Base-by-base conservation (phyloP, 2,113 vertebrate genomes). In the Tetraodon nigroviridis region DNA sequence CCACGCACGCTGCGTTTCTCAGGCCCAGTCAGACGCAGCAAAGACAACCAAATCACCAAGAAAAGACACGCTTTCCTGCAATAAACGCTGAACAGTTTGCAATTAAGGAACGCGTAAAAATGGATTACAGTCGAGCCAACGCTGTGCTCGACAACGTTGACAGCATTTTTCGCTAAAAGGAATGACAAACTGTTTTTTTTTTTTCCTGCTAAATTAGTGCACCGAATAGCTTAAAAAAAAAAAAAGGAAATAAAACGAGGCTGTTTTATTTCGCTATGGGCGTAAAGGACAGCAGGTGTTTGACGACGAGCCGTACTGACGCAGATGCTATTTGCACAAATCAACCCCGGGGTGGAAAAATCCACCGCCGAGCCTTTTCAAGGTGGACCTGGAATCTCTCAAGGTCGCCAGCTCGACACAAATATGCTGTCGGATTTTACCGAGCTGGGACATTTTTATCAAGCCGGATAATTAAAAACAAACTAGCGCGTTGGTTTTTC, bases 271-370 rank as follows among this genome's bases (percentile, higher is more conserved):
- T 8, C 32, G 1, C 11, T 8, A 37, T 12, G 32, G 1, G 32
- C 32, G 29, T 32, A 32, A n/a, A 44, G 16, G 8, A 18, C 59
- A 60, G 32, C 42, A 27, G 0, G 20, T 0, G 21, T 37, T 20
- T 16, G 20, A 29, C 40, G 29, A 0, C 10, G 52, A 46, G n/a
- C 54, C 0, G 29, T 47, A 32, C 17, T 86, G 84, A 87, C 85
- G 86, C 84, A 88, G 77, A 60, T 77, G 46, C 46, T 27, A 70
- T 68, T 61, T 21, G 12, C 64, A 57, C 61, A 50, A 51, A 53
- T 58, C 18, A 57, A 60, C 49, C 14, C 5, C n/a, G 13, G 22
- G 13, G 18, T 21, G 18, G 5, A 56, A 44, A 37, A 12, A 5
- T 18, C 5, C 1, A 24, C 48, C 12, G 27, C 27, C 8, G 22